Percentiles rank a stretch among this genome's conserved stretches.
Evolutionary conservation across 2,888 invertebrate species (phyloP).

Genomic region (Gnatocerus cornutus): DNA sequence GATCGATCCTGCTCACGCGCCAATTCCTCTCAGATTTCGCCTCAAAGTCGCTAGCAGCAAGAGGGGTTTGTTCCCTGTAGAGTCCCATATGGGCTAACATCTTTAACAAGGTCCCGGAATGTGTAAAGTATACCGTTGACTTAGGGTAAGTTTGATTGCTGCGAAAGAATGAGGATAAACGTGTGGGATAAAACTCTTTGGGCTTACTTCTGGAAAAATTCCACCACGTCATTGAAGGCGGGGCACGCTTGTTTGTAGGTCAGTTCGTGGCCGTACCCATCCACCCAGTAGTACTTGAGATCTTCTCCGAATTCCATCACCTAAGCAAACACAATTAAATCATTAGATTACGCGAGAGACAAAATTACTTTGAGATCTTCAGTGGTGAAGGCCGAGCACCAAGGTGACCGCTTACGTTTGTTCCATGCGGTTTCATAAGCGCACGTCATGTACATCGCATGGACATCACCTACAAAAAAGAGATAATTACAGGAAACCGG

Average conservation of each 20-base stretch:
- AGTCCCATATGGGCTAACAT: constrained; percentile 82
- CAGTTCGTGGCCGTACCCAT: constrained; percentile 85
- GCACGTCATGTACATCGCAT: constrained; percentile 82
- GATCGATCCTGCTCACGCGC: constrained; percentile 79
- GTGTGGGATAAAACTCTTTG: too few species aligned
- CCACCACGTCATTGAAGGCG: constrained; percentile 80
- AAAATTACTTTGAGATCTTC: constrained; percentile 74
- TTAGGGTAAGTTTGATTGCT: constrained; percentile 63
- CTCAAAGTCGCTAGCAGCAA: constrained; percentile 74
- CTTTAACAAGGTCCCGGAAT: constrained; percentile 88
- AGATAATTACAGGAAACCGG: constrained; percentile 47
- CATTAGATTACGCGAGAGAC: background rate
- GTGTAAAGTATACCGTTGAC: constrained; percentile 82
- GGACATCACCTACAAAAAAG: constrained; percentile 73
- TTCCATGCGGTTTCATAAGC: constrained; percentile 90
- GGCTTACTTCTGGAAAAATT: constrained; percentile 78
- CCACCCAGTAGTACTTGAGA: constrained; percentile 86
- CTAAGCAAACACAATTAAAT: constrained; percentile 68
- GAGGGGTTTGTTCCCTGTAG: constrained; percentile 77
- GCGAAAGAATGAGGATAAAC: too few species aligned
- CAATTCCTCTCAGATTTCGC: constrained; percentile 71
- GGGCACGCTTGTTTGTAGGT: constrained; percentile 85
- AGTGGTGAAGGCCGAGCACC: constrained; percentile 84
- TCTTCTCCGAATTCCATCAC: constrained; percentile 84
- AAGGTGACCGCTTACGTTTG: constrained; percentile 77